Evolutionary conservation across 2,888 invertebrate genomes (phyloP).

Genomic region (Nesidiocoris tenuis): DNA sequence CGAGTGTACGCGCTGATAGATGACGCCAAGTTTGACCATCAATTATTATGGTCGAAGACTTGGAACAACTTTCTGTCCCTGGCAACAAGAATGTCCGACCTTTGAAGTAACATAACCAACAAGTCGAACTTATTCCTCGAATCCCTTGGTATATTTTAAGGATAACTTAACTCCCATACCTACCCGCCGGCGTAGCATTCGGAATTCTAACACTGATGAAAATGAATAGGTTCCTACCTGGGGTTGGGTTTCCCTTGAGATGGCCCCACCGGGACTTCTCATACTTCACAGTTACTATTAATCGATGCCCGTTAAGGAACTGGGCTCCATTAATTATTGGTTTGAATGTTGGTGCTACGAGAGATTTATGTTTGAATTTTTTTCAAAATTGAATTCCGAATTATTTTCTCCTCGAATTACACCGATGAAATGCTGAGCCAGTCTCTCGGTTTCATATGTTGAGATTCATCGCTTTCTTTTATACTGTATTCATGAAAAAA

Average conservation of each 20-base stretch:
- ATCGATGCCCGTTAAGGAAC: slow-evolving; percentile 9
- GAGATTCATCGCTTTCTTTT: too few species aligned
- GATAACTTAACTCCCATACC: background rate
- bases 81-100: background rate
- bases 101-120: too few species aligned
- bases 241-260: background rate
- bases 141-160: background rate
- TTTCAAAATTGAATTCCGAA: background rate
- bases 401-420: background rate
- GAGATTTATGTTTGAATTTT: background rate
- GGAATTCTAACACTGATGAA: slow-evolving; percentile 22
- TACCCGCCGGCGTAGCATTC: background rate
- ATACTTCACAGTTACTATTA: slow-evolving; percentile 25
- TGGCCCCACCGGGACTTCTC: slow-evolving; percentile 22
- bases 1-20: too few species aligned
- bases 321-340: too few species aligned
- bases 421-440: too few species aligned
- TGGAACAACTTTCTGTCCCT: background rate
- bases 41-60: too few species aligned
- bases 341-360: too few species aligned
- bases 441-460: too few species aligned
- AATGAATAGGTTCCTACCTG: slow-evolving; percentile 24
- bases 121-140: background rate
- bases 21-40: too few species aligned
- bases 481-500: too few species aligned